Percentiles rank a stretch among this genome's conserved stretches.
These are phyloP conservation scores for Ochropacha duplaris DNA, from an alignment of 2,888 invertebrate species.

Conservation along the genomic window DNA sequence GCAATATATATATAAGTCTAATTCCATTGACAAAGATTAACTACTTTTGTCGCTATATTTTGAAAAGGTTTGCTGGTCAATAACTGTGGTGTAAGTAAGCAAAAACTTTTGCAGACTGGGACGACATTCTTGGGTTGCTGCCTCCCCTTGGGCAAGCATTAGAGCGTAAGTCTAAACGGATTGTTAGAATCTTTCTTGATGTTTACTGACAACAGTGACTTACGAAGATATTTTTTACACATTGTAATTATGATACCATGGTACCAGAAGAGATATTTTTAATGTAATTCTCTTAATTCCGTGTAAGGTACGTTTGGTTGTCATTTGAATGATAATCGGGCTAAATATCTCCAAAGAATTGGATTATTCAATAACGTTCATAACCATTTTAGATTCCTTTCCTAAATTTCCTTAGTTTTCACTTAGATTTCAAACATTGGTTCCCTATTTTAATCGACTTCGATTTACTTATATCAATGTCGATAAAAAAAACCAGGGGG, in stretches of 20 bases:
- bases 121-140: constrained; percentile 64
- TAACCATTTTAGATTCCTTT: not conserved
- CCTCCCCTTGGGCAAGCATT: constrained; percentile 49
- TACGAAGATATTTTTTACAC: not conserved
- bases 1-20: not conserved
- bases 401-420: too few relatives aligned
- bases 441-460: too few relatives aligned
- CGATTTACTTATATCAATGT: too few relatives aligned
- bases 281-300: not conserved
- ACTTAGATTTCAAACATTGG: too few relatives aligned
- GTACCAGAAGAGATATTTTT: not conserved
- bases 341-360: not conserved
- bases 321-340: not conserved
- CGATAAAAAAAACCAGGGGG: not conserved
- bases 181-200: constrained; percentile 49
- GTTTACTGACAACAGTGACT: constrained; percentile 11
- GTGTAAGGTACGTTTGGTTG: not conserved
- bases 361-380: not conserved
- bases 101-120: constrained; percentile 70
- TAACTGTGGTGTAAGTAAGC: constrained; percentile 61
- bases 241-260: not conserved
- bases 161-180: constrained; percentile 46
- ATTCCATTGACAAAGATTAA: not conserved
- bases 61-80: constrained; percentile 48
- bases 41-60: not conserved